Percentiles rank a stretch among this genome's conserved stretches.
These are phyloP conservation scores for Leptodactylus fuscus DNA, from an alignment of 2,113 vertebrate genomes.

Conservation along the genomic window DNA sequence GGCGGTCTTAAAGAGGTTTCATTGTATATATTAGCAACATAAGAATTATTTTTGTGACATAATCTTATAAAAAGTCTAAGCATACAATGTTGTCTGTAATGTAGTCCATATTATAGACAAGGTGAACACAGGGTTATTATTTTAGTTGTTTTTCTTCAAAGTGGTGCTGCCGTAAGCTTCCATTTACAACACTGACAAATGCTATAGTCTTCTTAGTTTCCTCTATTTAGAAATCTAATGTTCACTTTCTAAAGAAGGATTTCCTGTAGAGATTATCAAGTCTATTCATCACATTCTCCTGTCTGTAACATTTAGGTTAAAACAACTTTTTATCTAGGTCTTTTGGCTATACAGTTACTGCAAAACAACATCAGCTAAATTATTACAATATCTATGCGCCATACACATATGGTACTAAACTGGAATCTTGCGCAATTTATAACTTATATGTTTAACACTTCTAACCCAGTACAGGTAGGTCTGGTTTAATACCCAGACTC, in stretches of 20 bases:
- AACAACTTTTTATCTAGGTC: slow-evolving; percentile 39
- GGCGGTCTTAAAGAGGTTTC: no score
- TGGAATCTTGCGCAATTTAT: no score
- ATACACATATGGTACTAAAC: no score
- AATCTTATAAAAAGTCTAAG: no score
- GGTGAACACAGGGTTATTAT: not conserved
- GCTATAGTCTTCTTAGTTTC: slow-evolving; percentile 48
- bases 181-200: slow-evolving; percentile 39
- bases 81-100: no score
- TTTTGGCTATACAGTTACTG: not conserved
- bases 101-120: not conserved
- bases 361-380: not conserved
- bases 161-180: not conserved
- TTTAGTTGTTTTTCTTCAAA: slow-evolving; percentile 14
- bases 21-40: no score
- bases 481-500: not conserved
- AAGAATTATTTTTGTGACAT: no score
- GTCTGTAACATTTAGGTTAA: slow-evolving; percentile 41
- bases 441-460: no score
- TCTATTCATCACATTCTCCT: slow-evolving; percentile 53
- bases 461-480: no score
- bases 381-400: not conserved
- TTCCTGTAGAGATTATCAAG: slow-evolving; percentile 56
- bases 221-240: slow-evolving; percentile 46
- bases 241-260: slow-evolving; percentile 55